Evolutionary conservation across 2,888 invertebrate genomes (phyloP).

Genomic region (Nomada goodeniana): DNA sequence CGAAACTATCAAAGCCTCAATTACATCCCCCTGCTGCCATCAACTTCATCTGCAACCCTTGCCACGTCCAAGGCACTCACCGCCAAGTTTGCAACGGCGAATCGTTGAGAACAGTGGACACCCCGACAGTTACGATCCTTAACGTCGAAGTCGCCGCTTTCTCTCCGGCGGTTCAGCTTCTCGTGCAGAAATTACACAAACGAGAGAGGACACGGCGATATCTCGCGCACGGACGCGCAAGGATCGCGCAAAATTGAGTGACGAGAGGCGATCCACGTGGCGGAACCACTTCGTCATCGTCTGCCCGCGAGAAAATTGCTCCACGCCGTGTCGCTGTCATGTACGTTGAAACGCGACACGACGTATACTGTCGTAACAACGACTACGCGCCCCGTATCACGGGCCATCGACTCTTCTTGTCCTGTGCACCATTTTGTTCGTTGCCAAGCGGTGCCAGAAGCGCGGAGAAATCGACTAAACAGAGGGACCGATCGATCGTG

Average conservation of each 20-base stretch:
- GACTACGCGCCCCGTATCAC: slow-evolving; percentile 54
- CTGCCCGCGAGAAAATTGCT: slow-evolving; percentile 69
- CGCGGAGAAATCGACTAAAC: slow-evolving; percentile 19
- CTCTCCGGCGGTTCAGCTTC: not conserved
- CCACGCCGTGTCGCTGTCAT: slow-evolving; percentile 74
- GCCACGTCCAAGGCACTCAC: no score
- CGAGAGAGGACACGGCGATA: slow-evolving; percentile 14
- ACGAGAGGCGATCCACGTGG: slow-evolving; percentile 53
- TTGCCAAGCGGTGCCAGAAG: slow-evolving; percentile 17
- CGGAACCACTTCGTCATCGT: slow-evolving; percentile 74
- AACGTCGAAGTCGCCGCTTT: not conserved
- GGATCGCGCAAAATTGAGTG: slow-evolving; percentile 58
- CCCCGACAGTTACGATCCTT: not conserved
- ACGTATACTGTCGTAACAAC: slow-evolving; percentile 76
- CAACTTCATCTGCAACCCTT: not conserved
- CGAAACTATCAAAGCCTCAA: no score
- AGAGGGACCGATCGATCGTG: slow-evolving; percentile 39
- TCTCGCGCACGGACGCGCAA: slow-evolving; percentile 13
- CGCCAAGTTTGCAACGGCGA: not conserved
- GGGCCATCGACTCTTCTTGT: slow-evolving; percentile 40
- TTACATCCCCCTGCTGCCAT: not conserved
- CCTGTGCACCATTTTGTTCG: slow-evolving; percentile 14
- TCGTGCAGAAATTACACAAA: slow-evolving; percentile 16
- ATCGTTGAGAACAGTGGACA: not conserved
- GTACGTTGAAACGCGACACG: slow-evolving; percentile 71